A percentile compares a stretch with the other conserved stretches of the same genome.
Conservation (phyloP, 2,797 vertebrate species). For the Gallinago nigripennis region DNA sequence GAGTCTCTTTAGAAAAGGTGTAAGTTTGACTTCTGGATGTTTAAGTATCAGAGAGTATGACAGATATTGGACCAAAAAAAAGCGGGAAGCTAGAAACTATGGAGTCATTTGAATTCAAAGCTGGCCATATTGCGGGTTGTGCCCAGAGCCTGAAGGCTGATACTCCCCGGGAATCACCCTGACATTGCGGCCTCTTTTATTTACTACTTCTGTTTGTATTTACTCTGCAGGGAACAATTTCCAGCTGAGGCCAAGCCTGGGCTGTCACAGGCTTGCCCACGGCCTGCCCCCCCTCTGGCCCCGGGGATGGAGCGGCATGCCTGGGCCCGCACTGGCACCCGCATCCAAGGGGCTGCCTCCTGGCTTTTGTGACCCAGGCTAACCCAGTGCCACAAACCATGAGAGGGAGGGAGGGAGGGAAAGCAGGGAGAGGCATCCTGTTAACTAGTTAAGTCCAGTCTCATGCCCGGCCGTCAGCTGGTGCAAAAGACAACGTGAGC, state of each 20-base stretch:
- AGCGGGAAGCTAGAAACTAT: neutral
- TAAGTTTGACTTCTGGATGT: neutral
- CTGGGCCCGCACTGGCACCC: fast-evolving
- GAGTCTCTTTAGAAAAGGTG: neutral
- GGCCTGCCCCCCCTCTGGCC: fast-evolving
- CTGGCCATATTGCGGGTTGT: fast-evolving
- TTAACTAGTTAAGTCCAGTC: neutral
- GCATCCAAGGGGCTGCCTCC: fast-evolving
- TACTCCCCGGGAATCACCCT: neutral
- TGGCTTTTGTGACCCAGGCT: neutral
- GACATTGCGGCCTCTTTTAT: neutral
- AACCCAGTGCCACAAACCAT: neutral
- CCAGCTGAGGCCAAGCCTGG: neutral
- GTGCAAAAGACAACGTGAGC: fast-evolving
- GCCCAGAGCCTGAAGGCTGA: neutral
- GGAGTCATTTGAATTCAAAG: neutral
- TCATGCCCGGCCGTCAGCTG: fast-evolving
- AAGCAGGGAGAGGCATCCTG: neutral
- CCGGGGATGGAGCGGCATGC: fast-evolving
- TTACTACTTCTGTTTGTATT: neutral
- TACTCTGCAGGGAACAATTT: neutral
- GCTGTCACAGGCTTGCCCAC: neutral
- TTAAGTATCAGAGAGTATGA: neutral
- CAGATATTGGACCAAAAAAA: neutral
- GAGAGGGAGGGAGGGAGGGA: neutral